phyloP scores from a whole-genome alignment of 2,888 invertebrate species.

The Copidosoma aretas region DNA sequence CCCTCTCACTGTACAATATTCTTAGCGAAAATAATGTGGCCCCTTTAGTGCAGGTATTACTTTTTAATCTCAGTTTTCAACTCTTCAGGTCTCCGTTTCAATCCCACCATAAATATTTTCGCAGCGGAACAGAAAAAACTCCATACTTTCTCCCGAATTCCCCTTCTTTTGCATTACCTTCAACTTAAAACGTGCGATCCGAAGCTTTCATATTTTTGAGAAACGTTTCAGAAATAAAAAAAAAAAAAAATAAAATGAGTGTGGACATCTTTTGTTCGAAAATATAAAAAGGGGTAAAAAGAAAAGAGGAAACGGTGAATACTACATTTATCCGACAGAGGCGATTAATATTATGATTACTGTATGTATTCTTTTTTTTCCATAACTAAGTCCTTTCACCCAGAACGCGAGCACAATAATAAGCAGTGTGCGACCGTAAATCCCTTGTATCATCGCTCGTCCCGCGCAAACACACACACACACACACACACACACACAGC shows the following conservation, averaged over 20 bases:
- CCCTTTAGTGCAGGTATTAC: constrained; percentile 57
- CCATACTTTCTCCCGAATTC: background rate
- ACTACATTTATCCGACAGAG: too few species aligned
- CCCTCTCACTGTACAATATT: background rate
- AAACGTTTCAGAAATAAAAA: background rate
- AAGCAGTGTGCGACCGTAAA: background rate
- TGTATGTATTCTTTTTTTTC: background rate
- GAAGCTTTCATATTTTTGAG: background rate
- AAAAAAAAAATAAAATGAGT: background rate
- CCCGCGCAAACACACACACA: background rate
- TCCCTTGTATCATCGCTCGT: background rate
- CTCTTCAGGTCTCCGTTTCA: background rate
- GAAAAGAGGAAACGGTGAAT: too few species aligned
- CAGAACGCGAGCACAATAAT: background rate
- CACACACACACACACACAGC: background rate
- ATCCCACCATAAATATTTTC: background rate
- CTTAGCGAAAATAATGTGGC: constrained; percentile 59
- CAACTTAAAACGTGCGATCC: background rate
- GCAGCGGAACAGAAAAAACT: background rate
- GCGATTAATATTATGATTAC: background rate
- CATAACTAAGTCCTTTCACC: constrained; percentile 14
- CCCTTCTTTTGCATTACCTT: background rate
- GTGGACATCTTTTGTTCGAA: background rate
- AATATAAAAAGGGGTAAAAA: background rate
- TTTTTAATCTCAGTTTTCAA: background rate